phyloP scores from a whole-genome alignment of 2,113 vertebrate genomes.

The Chrysemys picta region DNA sequence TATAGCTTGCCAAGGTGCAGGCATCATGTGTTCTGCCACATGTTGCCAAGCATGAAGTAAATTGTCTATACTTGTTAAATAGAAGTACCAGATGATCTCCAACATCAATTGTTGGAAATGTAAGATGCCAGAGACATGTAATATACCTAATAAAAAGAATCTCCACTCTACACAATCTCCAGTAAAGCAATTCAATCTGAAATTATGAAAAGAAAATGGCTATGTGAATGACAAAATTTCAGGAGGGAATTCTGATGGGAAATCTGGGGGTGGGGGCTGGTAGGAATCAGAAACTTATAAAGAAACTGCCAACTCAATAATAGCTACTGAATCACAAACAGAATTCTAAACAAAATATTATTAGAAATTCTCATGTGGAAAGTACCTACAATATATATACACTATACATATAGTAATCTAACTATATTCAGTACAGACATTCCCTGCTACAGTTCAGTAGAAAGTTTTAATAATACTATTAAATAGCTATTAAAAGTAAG shows the following conservation, averaged over 20 bases:
- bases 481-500: not conserved
- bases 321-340: not conserved
- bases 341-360: not conserved
- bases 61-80: not conserved
- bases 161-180: not conserved
- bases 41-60: not conserved
- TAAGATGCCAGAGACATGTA: not conserved
- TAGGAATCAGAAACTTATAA: not conserved
- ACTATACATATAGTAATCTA: not conserved
- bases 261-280: not conserved
- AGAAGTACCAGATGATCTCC: not conserved
- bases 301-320: not conserved
- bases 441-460: rapidly evolving
- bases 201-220: rapidly evolving
- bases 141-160: not conserved
- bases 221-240: not conserved
- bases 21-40: not conserved
- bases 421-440: not conserved
- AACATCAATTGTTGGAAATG: not conserved
- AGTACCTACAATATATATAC: not conserved
- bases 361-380: not conserved
- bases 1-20: not conserved
- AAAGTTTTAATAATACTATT: not conserved
- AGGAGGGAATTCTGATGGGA: not conserved
- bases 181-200: rapidly evolving